These are phyloP conservation scores for Agapostemon virescens DNA, from an alignment of 2,888 invertebrate genomes.

Conservation along the genomic window DNA sequence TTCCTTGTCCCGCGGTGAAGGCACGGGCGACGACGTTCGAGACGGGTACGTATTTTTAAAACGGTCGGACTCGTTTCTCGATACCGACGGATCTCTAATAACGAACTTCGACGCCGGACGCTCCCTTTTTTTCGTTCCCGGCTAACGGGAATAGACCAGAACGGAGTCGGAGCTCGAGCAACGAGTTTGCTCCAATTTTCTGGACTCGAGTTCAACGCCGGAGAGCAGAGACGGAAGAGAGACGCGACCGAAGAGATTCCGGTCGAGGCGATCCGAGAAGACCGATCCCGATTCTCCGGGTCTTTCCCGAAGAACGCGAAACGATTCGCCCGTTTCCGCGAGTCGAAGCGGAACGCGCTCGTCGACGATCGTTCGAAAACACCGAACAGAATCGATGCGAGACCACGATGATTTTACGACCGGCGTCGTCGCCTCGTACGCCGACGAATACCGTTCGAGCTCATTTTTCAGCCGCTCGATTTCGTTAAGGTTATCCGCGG, in stretches of 20 bases:
- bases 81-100: conserved; percentile 16
- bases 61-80: conserved; percentile 23
- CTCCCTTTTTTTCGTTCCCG: conserved; percentile 12
- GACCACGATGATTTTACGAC: conserved; percentile 11
- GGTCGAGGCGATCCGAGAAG: background rate
- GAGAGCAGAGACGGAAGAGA: too few species aligned
- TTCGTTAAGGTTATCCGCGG: conserved; percentile 54
- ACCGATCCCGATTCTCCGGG: background rate
- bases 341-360: background rate
- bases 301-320: background rate
- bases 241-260: too few species aligned
- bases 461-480: conserved; percentile 46
- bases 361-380: background rate
- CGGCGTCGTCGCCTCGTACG: conserved; percentile 12
- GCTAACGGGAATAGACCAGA: conserved; percentile 7
- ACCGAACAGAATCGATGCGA: background rate
- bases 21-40: background rate
- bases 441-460: conserved; percentile 24
- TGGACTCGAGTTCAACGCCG: background rate
- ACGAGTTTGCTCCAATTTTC: conserved; percentile 15
- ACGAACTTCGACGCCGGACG: conserved; percentile 1
- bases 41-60: conserved; percentile 30
- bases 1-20: background rate
- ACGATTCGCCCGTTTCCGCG: background rate
- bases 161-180: background rate